Percentiles rank a stretch among this genome's conserved stretches.
Conservation (phyloP, 1,140 invertebrate species). For the Sarcophaga peregrina region DNA sequence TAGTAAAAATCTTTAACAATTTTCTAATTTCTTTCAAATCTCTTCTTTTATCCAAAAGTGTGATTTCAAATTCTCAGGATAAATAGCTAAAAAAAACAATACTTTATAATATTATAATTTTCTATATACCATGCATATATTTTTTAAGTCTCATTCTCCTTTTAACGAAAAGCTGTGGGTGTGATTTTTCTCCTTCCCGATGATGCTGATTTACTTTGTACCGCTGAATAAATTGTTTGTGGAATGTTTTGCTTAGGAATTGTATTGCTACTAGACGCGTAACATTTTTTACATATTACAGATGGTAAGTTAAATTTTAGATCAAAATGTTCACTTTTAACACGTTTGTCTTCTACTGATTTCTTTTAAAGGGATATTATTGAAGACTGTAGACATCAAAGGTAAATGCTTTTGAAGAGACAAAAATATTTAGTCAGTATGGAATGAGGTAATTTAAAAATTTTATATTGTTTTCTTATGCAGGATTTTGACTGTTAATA, state of each 20-base stretch:
- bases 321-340: constrained; percentile 6
- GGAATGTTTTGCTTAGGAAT: constrained; percentile 41
- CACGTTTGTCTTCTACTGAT: not conserved
- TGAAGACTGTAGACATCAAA: not conserved
- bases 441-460: too few relatives aligned
- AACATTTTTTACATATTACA: not conserved
- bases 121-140: not conserved
- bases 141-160: not conserved
- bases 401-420: not conserved
- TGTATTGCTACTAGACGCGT: constrained; percentile 2
- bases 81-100: not conserved
- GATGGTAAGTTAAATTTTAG: constrained; percentile 18
- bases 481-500: too few relatives aligned
- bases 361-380: constrained; percentile 23
- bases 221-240: not conserved
- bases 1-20: constrained; percentile 2
- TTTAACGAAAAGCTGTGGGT: not conserved
- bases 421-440: too few relatives aligned
- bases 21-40: constrained; percentile 15
- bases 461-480: too few relatives aligned
- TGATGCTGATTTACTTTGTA: constrained; percentile 45
- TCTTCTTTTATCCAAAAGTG: not conserved
- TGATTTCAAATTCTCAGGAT: not conserved
- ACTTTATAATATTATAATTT: not conserved
- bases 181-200: constrained; percentile 3